phyloP scores from a whole-genome alignment of 2,888 invertebrate species.

The Lottia gigantea region DNA sequence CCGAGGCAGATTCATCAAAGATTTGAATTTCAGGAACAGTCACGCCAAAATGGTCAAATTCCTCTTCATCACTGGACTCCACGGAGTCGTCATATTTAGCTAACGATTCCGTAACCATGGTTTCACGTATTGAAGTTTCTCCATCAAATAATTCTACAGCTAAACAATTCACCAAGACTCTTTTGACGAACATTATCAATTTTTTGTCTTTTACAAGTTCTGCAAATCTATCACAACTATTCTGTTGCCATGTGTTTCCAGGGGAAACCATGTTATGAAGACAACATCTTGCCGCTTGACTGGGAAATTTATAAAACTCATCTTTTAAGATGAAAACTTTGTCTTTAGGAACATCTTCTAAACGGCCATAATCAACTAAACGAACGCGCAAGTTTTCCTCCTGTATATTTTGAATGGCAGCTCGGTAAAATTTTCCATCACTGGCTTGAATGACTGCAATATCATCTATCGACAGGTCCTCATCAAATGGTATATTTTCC shows the following conservation, averaged over 20 bases:
- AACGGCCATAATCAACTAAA: constrained; percentile 48
- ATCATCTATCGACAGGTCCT: constrained; percentile 22
- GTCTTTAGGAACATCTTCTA: constrained; percentile 28
- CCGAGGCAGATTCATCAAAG: neutral
- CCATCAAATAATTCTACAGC: constrained; percentile 26
- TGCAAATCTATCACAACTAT: constrained; percentile 33
- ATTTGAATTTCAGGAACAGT: constrained; percentile 9
- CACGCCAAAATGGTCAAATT: neutral
- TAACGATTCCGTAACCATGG: constrained; percentile 21
- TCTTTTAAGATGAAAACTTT: constrained; percentile 38
- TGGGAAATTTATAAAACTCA: constrained; percentile 45
- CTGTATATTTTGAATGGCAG: constrained; percentile 23
- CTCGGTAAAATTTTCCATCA: constrained; percentile 39
- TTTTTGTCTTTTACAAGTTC: constrained; percentile 35
- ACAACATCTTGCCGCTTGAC: constrained; percentile 53
- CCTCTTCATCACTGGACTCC: constrained; percentile 12
- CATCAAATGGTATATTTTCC: constrained; percentile 13
- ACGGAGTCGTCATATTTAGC: neutral
- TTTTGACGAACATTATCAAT: constrained; percentile 19
- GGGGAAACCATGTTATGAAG: constrained; percentile 37
- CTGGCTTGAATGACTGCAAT: constrained; percentile 28
- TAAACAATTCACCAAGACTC: neutral
- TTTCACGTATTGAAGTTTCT: constrained; percentile 18
- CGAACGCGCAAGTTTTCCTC: constrained; percentile 33
- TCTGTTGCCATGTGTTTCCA: constrained; percentile 32